These are phyloP conservation scores for Asarcornis scutulata DNA, from an alignment of 2,113 vertebrate species.

Conservation along the genomic window DNA sequence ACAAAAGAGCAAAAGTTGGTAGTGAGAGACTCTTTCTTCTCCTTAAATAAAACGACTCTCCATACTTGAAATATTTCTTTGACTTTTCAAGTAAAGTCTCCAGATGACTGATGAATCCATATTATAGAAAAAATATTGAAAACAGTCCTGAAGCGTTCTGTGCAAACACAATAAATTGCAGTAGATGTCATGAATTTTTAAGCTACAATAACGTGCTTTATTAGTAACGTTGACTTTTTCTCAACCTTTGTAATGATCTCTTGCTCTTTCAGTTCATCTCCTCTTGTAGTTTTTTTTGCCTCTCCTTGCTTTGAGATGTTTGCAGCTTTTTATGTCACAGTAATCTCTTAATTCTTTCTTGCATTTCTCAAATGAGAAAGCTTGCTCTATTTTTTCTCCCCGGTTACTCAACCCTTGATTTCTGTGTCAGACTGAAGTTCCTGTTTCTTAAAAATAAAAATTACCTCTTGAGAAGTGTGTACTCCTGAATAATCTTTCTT, in stretches of 20 bases:
- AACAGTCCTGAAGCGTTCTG: not conserved
- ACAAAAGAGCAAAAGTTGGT: not conserved
- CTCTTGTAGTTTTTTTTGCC: not conserved
- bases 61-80: not conserved
- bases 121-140: not conserved
- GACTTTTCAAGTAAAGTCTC: not conserved
- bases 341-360: not conserved
- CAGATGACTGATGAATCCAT: not conserved
- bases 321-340: not conserved
- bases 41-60: not conserved
- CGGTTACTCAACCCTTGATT: not conserved
- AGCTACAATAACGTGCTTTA: not conserved
- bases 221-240: not conserved
- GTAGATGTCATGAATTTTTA: not conserved
- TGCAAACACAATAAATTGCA: not conserved
- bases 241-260: not conserved
- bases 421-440: not conserved
- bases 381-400: not conserved
- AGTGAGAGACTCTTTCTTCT: not conserved
- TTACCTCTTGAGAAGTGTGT: not conserved
- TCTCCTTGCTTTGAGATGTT: not conserved
- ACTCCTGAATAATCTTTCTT: not conserved
- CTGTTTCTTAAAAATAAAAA: not conserved
- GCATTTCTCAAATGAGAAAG: not conserved
- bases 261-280: not conserved